Conservation (phyloP, 2,113 vertebrate species). For the Cephalopterus ornatus region DNA sequence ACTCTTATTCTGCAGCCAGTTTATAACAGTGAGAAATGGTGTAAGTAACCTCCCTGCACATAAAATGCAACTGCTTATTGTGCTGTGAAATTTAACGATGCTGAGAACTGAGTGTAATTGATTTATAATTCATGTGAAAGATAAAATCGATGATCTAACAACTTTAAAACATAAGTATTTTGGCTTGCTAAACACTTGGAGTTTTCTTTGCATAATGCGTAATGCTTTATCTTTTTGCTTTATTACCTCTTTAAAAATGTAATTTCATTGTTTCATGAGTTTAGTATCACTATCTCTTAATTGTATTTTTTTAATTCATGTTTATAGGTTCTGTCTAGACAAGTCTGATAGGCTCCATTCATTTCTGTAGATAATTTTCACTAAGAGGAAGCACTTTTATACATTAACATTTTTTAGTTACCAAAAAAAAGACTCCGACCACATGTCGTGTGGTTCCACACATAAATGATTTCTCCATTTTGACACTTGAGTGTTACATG, state of each 20-base stretch:
- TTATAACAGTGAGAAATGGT: not conserved
- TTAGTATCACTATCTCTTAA: slow-evolving; percentile 35
- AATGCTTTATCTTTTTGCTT: slow-evolving; percentile 34
- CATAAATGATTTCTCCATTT: not conserved
- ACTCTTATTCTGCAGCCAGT: not conserved
- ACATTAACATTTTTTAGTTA: not conserved
- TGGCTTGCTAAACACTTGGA: not conserved
- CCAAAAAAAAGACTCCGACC: not conserved
- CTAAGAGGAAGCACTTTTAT: not conserved
- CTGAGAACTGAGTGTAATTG: slow-evolving; percentile 21
- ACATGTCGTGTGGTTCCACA: not conserved
- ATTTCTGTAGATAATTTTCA: slow-evolving; percentile 1
- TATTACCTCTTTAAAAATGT: slow-evolving; percentile 41
- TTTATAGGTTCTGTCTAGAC: slow-evolving; percentile 49
- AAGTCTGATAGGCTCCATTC: slow-evolving; percentile 4
- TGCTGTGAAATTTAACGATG: not conserved
- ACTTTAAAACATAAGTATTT: not conserved
- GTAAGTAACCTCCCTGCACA: not conserved
- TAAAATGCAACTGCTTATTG: not conserved
- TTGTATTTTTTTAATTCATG: slow-evolving; percentile 5
- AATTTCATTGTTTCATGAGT: slow-evolving; percentile 28
- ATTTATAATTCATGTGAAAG: slow-evolving; percentile 47
- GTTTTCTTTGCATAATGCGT: not conserved
- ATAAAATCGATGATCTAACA: slow-evolving; percentile 38
- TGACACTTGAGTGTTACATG: not conserved